phyloP scores from a whole-genome alignment of 2,888 invertebrate species.

The Diaphora mendica region DNA sequence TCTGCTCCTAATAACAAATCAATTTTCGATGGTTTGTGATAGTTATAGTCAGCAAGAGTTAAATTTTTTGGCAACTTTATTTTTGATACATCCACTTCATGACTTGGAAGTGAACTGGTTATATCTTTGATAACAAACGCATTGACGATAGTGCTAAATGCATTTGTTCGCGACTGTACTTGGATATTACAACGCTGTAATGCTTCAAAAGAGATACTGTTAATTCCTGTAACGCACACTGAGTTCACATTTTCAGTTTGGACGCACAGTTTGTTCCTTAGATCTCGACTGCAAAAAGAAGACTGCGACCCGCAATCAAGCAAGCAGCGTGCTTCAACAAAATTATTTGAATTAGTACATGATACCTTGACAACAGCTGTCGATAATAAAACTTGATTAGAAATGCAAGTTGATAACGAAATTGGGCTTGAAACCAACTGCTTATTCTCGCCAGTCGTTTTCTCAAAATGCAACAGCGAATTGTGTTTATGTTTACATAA shows the following conservation, averaged over 20 bases:
- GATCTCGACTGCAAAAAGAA: not conserved
- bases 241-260: too few relatives aligned
- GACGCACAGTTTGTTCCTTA: too few relatives aligned
- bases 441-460: too few relatives aligned
- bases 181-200: too few relatives aligned
- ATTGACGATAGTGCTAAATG: not conserved
- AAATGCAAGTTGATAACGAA: too few relatives aligned
- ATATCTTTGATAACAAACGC: conserved; percentile 39
- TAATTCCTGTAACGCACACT: too few relatives aligned
- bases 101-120: conserved; percentile 14
- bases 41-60: conserved; percentile 23
- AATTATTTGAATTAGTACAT: conserved; percentile 1
- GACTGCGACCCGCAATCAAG: conserved; percentile 11
- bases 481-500: too few relatives aligned
- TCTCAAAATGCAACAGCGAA: too few relatives aligned
- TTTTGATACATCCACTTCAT: not conserved
- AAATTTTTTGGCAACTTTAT: conserved; percentile 14
- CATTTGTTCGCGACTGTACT: not conserved
- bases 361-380: conserved; percentile 4
- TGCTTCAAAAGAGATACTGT: too few relatives aligned
- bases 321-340: conserved; percentile 3
- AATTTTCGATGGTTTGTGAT: conserved; percentile 14
- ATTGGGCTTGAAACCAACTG: too few relatives aligned
- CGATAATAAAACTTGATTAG: conserved; percentile 5
- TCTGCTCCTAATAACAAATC: not conserved